Conservation (phyloP, 2,888 invertebrate genomes). For the Pecten maximus region DNA sequence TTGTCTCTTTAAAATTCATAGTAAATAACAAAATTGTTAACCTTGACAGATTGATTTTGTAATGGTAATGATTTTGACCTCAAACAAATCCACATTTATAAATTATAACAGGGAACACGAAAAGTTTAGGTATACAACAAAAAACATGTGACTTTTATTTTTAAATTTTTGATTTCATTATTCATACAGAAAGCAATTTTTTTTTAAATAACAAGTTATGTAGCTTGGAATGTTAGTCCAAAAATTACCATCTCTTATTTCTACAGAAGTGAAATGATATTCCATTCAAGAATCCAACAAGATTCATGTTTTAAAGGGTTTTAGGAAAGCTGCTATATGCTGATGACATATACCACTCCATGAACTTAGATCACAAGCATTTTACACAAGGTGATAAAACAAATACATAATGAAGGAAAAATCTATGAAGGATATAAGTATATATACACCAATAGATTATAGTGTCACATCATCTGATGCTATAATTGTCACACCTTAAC, state of each 20-base stretch:
- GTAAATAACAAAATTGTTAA: not conserved
- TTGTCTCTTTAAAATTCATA: constrained; percentile 19
- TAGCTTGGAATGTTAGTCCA: too few species aligned
- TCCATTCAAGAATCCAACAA: too few species aligned
- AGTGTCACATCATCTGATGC: not conserved
- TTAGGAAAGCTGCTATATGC: not conserved
- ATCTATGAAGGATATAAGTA: not conserved
- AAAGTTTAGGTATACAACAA: too few species aligned
- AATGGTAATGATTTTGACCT: not conserved
- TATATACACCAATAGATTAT: not conserved
- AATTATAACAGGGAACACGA: too few species aligned
- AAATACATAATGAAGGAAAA: not conserved
- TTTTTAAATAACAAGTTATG: too few species aligned
- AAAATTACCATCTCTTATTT: too few species aligned
- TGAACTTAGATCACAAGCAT: not conserved
- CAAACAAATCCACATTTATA: too few species aligned
- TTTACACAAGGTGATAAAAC: not conserved
- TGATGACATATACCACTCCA: not conserved
- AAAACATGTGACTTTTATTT: too few species aligned
- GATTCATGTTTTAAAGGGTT: not conserved
- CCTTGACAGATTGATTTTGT: not conserved
- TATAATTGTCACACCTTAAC: not conserved
- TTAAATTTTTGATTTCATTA: too few species aligned
- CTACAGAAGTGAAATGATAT: too few species aligned
- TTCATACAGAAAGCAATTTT: too few species aligned